Base-by-base conservation (phyloP, 2,113 vertebrate species). In the Macroglossus sobrinus region DNA sequence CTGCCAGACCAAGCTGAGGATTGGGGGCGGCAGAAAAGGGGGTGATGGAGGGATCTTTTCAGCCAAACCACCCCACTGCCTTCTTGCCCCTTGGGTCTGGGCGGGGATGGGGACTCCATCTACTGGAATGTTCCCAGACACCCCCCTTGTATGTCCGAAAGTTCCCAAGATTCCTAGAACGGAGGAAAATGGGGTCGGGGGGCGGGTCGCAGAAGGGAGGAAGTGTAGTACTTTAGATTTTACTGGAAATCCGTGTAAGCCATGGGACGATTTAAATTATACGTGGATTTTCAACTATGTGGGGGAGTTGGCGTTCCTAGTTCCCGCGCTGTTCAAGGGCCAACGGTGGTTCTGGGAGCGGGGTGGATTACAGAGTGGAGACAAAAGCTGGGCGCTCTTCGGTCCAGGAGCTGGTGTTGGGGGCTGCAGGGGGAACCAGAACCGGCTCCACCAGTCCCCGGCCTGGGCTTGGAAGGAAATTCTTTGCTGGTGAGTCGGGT, bases 371-470 rank as follows among this genome's bases (percentile, higher is more conserved):
- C 7, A 19, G 26, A 26, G 28, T 16, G 40, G 18, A n/a, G 13
- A 18, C 38, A 45, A 50, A 61, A 43, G 57, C 30, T n/a, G 7
- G 30, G 47, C 13, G 4, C 13, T 4, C 16, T 43, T 28, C 1
- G 9, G 19, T 55, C 88, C 81, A 8, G 3, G 57, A 78, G 69
- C 45, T 75, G 53, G 61, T 55, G 6, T 33, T 82, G 69, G 79
- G 87, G 30, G 4, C 76, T 10, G 22, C 50, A 0, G 38, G 45
- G 38, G 45, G 71, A 4, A 47, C 33, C 91, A 81, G 94, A 97
- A 97, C 97, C 16, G 28, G 97, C 88, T 93, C 94, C 92, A 15
- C 96, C 88, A 74, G 97, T 95, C 75, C 68, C 19, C 1, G 19
- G 76, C 26, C 28, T 8, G 19, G 7, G 53, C 72, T 78, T 43